Evolutionary conservation across 1,140 invertebrate genomes (phyloP).

Genomic region (Solenopsis invicta): DNA sequence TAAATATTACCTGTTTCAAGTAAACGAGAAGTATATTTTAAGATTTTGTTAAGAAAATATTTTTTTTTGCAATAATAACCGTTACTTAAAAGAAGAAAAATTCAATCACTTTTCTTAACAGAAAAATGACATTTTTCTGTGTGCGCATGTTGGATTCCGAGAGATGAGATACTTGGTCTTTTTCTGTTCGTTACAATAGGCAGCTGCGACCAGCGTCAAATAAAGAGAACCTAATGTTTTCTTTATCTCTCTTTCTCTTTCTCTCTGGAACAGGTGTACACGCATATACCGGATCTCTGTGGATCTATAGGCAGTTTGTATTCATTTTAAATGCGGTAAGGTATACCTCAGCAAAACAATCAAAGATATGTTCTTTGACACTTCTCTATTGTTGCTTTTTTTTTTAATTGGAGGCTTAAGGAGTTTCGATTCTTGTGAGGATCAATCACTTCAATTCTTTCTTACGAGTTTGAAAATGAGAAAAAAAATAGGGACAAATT

Average conservation of each 20-base stretch:
- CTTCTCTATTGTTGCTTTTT: background rate
- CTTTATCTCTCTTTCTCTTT: background rate
- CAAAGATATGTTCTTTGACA: background rate
- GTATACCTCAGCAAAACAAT: background rate
- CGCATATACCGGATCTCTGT: background rate
- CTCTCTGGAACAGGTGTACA: constrained; percentile 1
- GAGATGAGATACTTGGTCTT: background rate
- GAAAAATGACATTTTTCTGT: background rate
- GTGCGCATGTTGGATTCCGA: background rate
- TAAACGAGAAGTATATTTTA: too few relatives aligned
- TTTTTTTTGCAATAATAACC: too few relatives aligned
- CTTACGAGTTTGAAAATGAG: background rate
- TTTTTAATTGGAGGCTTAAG: background rate
- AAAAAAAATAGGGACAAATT: too few relatives aligned
- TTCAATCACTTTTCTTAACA: too few relatives aligned
- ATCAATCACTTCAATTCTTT: background rate
- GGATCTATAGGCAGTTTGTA: background rate
- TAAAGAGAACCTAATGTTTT: background rate
- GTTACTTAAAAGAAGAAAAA: too few relatives aligned
- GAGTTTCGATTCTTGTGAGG: too few relatives aligned
- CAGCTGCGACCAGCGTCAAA: background rate
- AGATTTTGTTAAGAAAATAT: too few relatives aligned
- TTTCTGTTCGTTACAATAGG: constrained; percentile 11
- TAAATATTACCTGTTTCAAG: too few relatives aligned
- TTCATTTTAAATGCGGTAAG: background rate